Evolutionary conservation across 2,797 vertebrate genomes (phyloP), one percentile per base, ranked within the genome.

Genomic region (Philypnodon macrostomus): DNA sequence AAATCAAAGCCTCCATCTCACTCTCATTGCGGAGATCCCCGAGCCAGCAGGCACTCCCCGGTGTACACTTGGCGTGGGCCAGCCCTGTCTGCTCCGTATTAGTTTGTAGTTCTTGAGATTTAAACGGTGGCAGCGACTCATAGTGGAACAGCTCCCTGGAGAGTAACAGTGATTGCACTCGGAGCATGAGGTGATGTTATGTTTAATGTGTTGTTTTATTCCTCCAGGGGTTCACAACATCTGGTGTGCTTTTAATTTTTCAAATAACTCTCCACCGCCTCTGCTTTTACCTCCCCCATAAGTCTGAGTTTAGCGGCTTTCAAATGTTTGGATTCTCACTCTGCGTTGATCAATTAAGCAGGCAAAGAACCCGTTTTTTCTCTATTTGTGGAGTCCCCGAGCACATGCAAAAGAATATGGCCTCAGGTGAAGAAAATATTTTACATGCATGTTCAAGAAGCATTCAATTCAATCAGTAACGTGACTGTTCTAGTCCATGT

Each of bases 121-220:
- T 82, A 75, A 78, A 81, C 73, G 77, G 81, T 79, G 72, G 79
- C 78, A 75, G 79, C 73, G 64, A 75, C 75, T 81, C 67, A 76
- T 60, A 67, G 70, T 70, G 59, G 75, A 80, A 87, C 77, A 79
- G 79, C 80, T 80, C 85, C 85, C 80, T 5, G 34, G 84, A 73
- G 80, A 70, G 70, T 70, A 58, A 35, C 51, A 67, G 68, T 78
- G 81, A 87, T 84, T 81, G 80, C 77, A 72, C 81, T 76, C 73
- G 73, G 81, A 60, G 71, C 74, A 65, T 30, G 68, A 85, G 82
- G 76, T 87, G 82, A 84, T 84, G 80, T 88, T 83, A 86, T 83
- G 80, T 84, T 81, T 83, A 87, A 87, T 83, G 80, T 85, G 84
- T 87, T 51, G 58, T 49, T 77, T 79, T 78, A 75, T 77, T 84